Base-by-base conservation (phyloP, 1,140 invertebrate genomes). In the Paraescarpia echinospica region DNA sequence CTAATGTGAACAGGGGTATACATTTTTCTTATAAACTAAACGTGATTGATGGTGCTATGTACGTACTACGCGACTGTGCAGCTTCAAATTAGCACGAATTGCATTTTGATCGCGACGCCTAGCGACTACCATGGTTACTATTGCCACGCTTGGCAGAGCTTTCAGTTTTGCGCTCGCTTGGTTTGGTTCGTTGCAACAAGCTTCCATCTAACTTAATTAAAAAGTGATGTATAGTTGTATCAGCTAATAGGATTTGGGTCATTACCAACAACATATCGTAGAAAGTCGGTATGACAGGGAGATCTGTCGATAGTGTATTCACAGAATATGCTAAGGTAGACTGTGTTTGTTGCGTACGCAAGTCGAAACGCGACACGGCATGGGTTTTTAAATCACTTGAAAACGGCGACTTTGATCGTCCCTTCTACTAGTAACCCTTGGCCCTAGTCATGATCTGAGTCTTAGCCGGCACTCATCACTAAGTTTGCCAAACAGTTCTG, bases 251-350 rank as follows among this genome's bases (percentile, higher is more conserved):
- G 59, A 77, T 14, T 77, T 18, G 9, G 59, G 59, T 18, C 59
- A 31, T 77, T 77, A 77, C 27, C 27, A 77, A 77, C 59, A 77
- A 77, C 59, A 27, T 6, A 77, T 77, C 59, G 59, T 77, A 77
- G 59, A 77, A 77, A 77, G 4, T 77, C 59, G 59, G 18, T 77
- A 77, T 77, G 59, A 77, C 59, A 77, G 59, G 27, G 59, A 77
- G 27, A 77, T 27, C 59, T 41, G 12, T 41, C 41, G 41, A 41
- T 41, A 41, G 41, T 77, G 59, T 77, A 77, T 77, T 77, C 22
- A 77, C 59, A 77, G 59, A 77, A 77, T 77, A 77, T 27, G 59
- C 59, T 77, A 77, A 77, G 59, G 59, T 77, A 77, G 59, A 77
- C 22, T 18, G 18, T 22, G 59, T n/a, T n/a, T n/a, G n/a, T 12